Evolutionary conservation across 2,113 vertebrate genomes (phyloP).

Genomic region (Enhydra lutris): DNA sequence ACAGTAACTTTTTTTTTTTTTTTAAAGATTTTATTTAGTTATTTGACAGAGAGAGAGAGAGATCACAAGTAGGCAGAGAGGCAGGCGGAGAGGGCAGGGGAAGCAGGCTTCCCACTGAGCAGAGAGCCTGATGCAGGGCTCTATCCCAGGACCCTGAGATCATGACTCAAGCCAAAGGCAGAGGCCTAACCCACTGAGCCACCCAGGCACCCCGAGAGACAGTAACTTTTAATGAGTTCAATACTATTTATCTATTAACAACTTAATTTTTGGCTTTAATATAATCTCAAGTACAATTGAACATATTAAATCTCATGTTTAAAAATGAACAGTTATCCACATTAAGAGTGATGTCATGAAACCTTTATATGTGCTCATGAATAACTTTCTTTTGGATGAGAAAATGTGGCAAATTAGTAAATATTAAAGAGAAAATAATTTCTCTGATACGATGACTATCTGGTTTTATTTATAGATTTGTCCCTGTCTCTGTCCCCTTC

Average conservation of each 20-base stretch:
- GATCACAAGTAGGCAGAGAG: no score
- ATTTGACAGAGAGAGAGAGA: no score
- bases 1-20: neutral
- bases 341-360: neutral
- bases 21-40: no score
- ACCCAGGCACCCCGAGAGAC: neutral
- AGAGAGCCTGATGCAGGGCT: no score
- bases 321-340: neutral
- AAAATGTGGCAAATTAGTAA: neutral
- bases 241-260: neutral
- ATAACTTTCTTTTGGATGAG: neutral
- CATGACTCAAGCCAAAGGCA: accelerated
- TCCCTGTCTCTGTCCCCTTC: neutral
- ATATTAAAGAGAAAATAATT: neutral
- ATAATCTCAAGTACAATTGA: neutral
- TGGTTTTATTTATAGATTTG: neutral
- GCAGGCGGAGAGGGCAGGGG: no score
- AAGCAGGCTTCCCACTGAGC: no score
- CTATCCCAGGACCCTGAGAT: no score
- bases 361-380: neutral
- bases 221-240: neutral
- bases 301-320: neutral
- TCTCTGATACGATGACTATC: neutral
- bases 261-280: neutral
- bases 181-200: no score